Conservation (phyloP, 2,113 vertebrate genomes). For the Hypanus sabinus region DNA sequence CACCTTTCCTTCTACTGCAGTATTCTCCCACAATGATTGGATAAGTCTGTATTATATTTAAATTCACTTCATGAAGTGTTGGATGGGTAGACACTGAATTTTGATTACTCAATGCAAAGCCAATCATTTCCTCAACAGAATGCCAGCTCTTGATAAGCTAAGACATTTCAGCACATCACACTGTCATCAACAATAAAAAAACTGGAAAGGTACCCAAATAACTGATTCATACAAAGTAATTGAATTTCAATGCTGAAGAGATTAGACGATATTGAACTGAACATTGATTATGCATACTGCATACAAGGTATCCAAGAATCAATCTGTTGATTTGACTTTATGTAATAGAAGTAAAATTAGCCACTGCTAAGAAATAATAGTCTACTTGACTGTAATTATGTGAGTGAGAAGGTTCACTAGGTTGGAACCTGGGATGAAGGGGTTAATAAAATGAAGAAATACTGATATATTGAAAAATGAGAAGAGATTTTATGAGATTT, state of each 20-base stretch:
- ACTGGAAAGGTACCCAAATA: background rate
- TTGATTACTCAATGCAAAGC: background rate
- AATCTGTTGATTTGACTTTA: background rate
- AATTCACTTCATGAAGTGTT: background rate
- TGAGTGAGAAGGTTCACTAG: background rate
- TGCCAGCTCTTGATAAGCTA: background rate
- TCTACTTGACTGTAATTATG: background rate
- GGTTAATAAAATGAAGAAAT: no score
- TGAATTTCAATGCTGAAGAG: background rate
- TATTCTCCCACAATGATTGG: no score
- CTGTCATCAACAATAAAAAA: background rate
- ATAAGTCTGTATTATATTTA: no score
- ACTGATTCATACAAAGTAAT: constrained; percentile 17
- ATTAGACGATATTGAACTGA: background rate
- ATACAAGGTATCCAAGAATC: background rate
- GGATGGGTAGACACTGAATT: background rate
- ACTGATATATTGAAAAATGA: no score
- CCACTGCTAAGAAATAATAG: background rate
- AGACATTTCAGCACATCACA: background rate
- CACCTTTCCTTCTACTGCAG: no score
- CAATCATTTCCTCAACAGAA: background rate
- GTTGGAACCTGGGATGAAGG: no score
- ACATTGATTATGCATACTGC: background rate
- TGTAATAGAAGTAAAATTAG: background rate
- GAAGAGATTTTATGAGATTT: no score